Percentiles rank a stretch among this genome's conserved stretches.
These are phyloP conservation scores for Daktulosphaira vitifoliae DNA, from an alignment of 1,140 invertebrate genomes.

Conservation along the genomic window DNA sequence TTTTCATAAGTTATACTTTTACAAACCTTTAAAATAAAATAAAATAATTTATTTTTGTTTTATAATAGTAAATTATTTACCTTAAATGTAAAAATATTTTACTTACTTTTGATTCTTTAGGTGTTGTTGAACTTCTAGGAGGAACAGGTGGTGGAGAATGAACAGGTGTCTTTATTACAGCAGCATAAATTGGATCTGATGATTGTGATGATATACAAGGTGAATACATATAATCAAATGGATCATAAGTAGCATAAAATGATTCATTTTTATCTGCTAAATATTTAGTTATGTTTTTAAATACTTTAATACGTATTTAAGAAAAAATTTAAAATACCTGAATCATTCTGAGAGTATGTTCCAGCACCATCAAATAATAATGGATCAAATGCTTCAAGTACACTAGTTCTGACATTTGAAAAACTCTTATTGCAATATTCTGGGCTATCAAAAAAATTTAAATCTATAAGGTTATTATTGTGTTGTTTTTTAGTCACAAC, in stretches of 20 bases:
- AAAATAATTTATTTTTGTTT: slow-evolving; percentile 10
- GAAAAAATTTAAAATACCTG: slow-evolving; percentile 11
- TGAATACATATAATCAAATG: slow-evolving; percentile 71
- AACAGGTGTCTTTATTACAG: slow-evolving; percentile 50
- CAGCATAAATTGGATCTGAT: slow-evolving; percentile 67
- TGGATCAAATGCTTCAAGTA: slow-evolving; percentile 75
- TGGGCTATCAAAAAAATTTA: slow-evolving; percentile 44
- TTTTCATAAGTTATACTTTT: slow-evolving; percentile 52
- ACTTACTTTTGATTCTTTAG: slow-evolving; percentile 22
- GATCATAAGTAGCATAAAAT: slow-evolving; percentile 77
- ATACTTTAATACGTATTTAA: too few relatives aligned
- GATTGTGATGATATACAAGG: slow-evolving; percentile 50
- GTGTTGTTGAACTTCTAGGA: slow-evolving; percentile 25
- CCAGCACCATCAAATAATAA: slow-evolving; percentile 48
- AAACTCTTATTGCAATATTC: slow-evolving; percentile 38
- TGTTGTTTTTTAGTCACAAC: slow-evolving; percentile 48
- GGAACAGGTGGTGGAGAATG: slow-evolving; percentile 48
- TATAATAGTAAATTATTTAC: too few relatives aligned
- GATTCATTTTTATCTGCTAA: slow-evolving; percentile 22
- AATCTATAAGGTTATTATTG: slow-evolving; percentile 51
- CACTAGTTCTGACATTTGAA: slow-evolving; percentile 44
- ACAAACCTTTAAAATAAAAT: slow-evolving; percentile 45
- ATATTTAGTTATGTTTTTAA: not conserved
- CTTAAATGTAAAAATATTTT: not conserved
- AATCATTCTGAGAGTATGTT: not conserved